Conservation (phyloP, 2,113 vertebrate species). For the Gadus chalcogrammus region DNA sequence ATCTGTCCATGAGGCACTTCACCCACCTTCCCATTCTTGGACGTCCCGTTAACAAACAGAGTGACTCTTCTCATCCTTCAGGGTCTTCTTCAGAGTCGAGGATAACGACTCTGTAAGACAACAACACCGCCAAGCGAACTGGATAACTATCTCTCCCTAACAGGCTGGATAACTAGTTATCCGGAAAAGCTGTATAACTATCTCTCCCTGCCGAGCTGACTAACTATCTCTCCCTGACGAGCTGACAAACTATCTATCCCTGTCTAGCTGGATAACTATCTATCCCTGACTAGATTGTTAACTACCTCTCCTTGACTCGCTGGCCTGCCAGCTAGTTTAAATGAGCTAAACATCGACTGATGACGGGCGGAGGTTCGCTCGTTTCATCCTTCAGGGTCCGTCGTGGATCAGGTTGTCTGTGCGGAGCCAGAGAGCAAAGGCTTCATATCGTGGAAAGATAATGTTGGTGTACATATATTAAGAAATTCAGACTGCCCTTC, state of each 20-base stretch:
- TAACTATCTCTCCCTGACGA: no score
- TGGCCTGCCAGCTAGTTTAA: no score
- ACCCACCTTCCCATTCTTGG: constrained; percentile 91
- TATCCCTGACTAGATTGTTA: no score
- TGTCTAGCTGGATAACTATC: no score
- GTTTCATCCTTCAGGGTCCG: neutral
- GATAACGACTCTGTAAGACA: neutral
- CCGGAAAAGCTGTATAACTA: no score
- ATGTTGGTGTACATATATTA: no score
- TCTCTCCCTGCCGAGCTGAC: no score
- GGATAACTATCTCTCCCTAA: constrained; percentile 9
- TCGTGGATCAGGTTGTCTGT: neutral
- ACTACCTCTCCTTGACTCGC: no score
- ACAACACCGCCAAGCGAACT: neutral
- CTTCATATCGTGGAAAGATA: neutral
- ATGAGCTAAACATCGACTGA: neutral
- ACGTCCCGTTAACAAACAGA: constrained; percentile 91
- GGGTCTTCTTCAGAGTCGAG: constrained; percentile 30
- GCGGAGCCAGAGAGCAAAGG: neutral
- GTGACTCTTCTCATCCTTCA: constrained; percentile 92
- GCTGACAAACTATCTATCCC: no score
- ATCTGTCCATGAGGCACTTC: neutral
- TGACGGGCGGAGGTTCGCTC: neutral
- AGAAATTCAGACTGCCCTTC: no score
- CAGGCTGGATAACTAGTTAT: neutral